These are phyloP conservation scores for Melanerpes formicivorus DNA, from an alignment of 2,113 vertebrate species.

Conservation along the genomic window DNA sequence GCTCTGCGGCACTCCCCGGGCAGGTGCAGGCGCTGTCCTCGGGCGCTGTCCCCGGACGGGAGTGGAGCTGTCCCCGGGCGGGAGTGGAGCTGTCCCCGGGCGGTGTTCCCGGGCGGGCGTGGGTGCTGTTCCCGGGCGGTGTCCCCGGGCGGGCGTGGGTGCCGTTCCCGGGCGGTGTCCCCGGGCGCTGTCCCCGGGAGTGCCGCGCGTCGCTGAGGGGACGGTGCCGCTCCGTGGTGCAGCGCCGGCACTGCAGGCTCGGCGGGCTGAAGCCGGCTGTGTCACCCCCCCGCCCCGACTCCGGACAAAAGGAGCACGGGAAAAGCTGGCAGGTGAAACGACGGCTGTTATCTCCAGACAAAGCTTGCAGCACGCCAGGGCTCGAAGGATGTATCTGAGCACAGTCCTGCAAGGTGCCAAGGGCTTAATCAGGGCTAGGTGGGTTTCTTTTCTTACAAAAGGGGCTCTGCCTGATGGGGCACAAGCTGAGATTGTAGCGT, in stretches of 20 bases:
- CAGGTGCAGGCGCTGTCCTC: not conserved
- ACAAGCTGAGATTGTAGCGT: not conserved
- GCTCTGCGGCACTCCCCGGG: too few relatives aligned
- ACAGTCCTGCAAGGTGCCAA: not conserved
- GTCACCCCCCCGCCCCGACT: not conserved
- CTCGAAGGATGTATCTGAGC: not conserved
- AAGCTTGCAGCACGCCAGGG: not conserved
- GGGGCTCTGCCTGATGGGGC: accelerated
- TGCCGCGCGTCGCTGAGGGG: too few relatives aligned
- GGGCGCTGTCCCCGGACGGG: not conserved
- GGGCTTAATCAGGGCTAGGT: not conserved
- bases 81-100: not conserved
- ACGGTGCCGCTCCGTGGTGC: too few relatives aligned
- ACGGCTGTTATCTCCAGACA: accelerated
- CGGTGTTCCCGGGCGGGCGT: not conserved
- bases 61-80: too few relatives aligned
- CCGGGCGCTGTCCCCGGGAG: not conserved
- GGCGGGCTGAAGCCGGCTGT: not conserved
- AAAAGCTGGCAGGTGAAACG: not conserved
- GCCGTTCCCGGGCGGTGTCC: too few relatives aligned
- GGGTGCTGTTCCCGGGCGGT: not conserved
- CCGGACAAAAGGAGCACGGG: not conserved
- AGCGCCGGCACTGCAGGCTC: not conserved
- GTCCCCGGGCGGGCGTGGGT: not conserved
- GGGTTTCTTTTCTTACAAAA: not conserved